Percentiles rank a stretch among this genome's conserved stretches.
Evolutionary conservation across 2,888 invertebrate species (phyloP).

Genomic region (Neoascia interrupta): DNA sequence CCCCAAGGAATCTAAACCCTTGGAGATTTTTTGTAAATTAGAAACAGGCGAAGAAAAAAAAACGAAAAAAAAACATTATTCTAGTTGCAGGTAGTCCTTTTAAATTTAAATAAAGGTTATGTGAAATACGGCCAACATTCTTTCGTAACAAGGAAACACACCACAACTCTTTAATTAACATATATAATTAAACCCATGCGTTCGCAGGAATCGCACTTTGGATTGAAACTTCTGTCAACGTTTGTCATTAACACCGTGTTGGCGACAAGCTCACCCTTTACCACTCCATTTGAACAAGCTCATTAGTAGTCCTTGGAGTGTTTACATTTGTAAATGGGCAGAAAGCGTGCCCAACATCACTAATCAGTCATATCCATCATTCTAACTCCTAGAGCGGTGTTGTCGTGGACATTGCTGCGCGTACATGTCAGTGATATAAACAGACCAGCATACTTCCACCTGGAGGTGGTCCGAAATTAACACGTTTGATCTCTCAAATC

Average conservation of each 20-base stretch:
- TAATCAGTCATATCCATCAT: conserved; percentile 32
- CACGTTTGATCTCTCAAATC: too few species aligned
- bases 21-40: too few species aligned
- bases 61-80: too few species aligned
- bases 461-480: too few species aligned
- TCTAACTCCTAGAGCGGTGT: conserved; percentile 8
- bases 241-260: conserved; percentile 25
- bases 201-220: conserved; percentile 15
- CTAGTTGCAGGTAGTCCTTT: too few species aligned
- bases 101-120: too few species aligned
- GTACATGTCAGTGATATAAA: too few species aligned
- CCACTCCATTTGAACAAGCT: conserved; percentile 34
- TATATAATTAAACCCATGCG: neutral
- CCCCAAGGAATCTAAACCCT: too few species aligned
- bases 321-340: conserved; percentile 30
- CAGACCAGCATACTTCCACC: too few species aligned
- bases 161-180: neutral
- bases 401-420: conserved; percentile 5
- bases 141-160: neutral
- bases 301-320: conserved; percentile 41
- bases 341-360: conserved; percentile 45
- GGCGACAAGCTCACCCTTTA: neutral
- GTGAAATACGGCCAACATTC: too few species aligned
- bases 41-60: too few species aligned
- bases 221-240: conserved; percentile 40